Base-by-base conservation (phyloP, 37 sponge, comb jelly and placozoan genomes). In the Oopsacas minuta region DNA sequence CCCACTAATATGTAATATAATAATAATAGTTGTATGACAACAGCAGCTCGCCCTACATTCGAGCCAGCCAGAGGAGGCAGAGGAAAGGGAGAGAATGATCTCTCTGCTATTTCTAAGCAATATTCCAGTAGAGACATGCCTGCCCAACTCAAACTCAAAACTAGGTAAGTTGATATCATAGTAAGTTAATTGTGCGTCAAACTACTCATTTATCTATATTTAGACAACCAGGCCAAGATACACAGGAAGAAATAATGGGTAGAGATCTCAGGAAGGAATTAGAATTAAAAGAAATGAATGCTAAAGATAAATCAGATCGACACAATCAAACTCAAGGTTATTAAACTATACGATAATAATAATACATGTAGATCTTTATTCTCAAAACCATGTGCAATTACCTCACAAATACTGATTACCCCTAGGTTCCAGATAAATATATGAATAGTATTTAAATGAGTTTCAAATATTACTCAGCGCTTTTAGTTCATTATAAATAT, bases 11-110 rank as follows among this genome's bases (percentile, higher is more conserved):
- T 42, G 8, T 42, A 42, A 42, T 8, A 17, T 42, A 42, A 15
- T n/a, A n/a, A n/a, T n/a, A n/a, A n/a, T n/a, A n/a, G n/a, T 42
- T 25, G 42, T 46, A 98, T 98, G 99, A 98, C 99, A 38, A 98
- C 99, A 61, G 99, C 99, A 28, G 99, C 99, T 20, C 92, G 99
- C 37, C 96, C 99, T 36, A 98, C 99, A 23, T 98, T 98, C 81
- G 94, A 95, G 0, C 94, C 99, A 35, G 99, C 99, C 34, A 84
- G 92, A 37, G 99, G 96, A n/a, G 96, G 99, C 1, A 89, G 87
- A 39, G 94, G 94, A 0, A 95, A 92, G 82, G 98, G 98, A 83
- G 98, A 97, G 51, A 89, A 90, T 37, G 98, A 97, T 51, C 90
- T 98, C 36, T 93, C 99, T 0, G 99, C 96, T 1, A 86, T 98